Evolutionary conservation across 2,888 invertebrate genomes (phyloP), one percentile per base, ranked within the genome.

Genomic region (Bruchidius siliquastri): DNA sequence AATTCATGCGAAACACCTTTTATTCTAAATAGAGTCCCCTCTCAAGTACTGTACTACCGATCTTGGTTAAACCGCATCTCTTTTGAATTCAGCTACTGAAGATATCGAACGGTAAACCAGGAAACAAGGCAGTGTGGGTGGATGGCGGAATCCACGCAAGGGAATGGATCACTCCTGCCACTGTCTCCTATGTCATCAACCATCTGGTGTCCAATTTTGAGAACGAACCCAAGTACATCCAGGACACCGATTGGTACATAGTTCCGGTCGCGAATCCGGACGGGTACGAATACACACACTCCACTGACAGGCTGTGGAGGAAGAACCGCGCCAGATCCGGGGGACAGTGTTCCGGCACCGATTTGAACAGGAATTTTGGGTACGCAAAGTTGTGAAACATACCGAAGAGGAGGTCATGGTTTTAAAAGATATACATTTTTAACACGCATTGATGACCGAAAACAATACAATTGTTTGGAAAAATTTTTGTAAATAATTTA

Each of bases 351-450:
- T 87, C 90, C 0, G 96, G 96, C 0, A 92, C 92, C 0, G 96
- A 96, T 85, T 89, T 96, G 0, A 96, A 96, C 83, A 90, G 97
- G 76, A 97, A 97, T 86, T 97, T 94, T 83, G 94, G 94, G 88
- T 85, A 79, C 78, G 79, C 72, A 32, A n/a, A n/a, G n/a, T n/a
- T n/a, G n/a, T n/a, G n/a, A n/a, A n/a, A n/a, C n/a, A n/a, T n/a
- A n/a, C n/a, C n/a, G n/a, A n/a, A n/a, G n/a, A n/a, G n/a, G n/a
- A n/a, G n/a, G n/a, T n/a, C n/a, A n/a, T n/a, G n/a, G n/a, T n/a
- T n/a, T n/a, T n/a, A n/a, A n/a, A n/a, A n/a, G n/a, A n/a, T n/a
- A n/a, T n/a, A n/a, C n/a, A n/a, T n/a, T n/a, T n/a, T n/a, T n/a
- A n/a, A n/a, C n/a, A n/a, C n/a, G n/a, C n/a, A n/a, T n/a, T n/a